Conservation (phyloP, 2,888 invertebrate genomes). For the Chrysolina haemoptera region DNA sequence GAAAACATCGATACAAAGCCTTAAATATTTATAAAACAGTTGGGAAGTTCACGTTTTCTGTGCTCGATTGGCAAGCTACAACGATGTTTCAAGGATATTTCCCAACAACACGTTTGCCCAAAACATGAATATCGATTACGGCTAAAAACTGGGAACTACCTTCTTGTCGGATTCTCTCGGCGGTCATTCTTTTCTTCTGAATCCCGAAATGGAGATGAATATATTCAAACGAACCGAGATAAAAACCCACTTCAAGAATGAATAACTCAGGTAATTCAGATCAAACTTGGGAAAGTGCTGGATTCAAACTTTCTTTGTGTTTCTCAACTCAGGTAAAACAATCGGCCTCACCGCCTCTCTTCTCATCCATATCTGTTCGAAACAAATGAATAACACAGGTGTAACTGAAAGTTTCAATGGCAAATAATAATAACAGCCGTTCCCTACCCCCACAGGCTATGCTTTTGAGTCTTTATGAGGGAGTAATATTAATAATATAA, state of each 20-base stretch:
- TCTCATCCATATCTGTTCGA: neutral
- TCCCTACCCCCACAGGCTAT: too few species aligned
- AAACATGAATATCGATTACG: conserved; percentile 7
- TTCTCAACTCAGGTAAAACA: neutral
- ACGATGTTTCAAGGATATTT: neutral
- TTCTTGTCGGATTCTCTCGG: neutral
- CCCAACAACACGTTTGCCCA: neutral
- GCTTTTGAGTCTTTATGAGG: too few species aligned
- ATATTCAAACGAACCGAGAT: neutral
- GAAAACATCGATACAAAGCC: neutral
- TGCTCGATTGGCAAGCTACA: neutral
- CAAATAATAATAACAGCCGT: too few species aligned
- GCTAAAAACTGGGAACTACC: neutral
- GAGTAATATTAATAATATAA: too few species aligned
- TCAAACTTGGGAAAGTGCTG: neutral
- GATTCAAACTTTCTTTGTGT: neutral
- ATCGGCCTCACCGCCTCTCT: neutral
- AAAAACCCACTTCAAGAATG: neutral
- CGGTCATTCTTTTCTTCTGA: neutral
- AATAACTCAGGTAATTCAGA: neutral
- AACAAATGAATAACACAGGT: too few species aligned
- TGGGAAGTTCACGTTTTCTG: neutral
- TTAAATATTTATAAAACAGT: neutral
- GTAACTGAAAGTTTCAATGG: too few species aligned
- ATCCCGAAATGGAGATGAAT: neutral